Evolutionary conservation across 2,113 vertebrate species (phyloP), one percentile per base, ranked within the genome.

Genomic region (Lucifuga dentata): DNA sequence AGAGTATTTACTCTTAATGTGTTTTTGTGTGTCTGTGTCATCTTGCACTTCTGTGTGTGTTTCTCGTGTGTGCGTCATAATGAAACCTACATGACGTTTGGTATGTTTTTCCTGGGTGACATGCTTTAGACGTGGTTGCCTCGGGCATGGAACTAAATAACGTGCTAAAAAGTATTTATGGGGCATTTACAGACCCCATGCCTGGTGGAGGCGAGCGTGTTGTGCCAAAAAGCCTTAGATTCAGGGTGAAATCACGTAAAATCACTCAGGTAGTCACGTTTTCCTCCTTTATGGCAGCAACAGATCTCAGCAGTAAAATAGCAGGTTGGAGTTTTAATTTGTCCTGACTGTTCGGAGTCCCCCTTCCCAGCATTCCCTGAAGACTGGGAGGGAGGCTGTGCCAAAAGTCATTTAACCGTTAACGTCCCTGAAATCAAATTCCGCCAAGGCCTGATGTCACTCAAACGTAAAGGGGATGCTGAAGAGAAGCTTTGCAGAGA

Each of bases 141-240:
- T 74, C 46, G 59, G 78, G 91, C 90, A 81, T 90, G 89, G 93
- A 92, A 92, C 83, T 89, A 80, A 90, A 89, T 86, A 84, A 89
- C 88, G 86, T 91, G 86, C 75, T 92, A 76, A 86, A 91, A 90
- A 91, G 88, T 90, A 91, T 92, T 93, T 92, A 93, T 89, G 69
- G 86, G 61, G 79, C 68, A 88, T 90, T 92, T 90, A 90, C 71
- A 84, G 84, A 83, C 85, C 84, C 77, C 86, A 70, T 76, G 86
- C 80, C 81, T 81, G 82, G 88, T 86, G 86, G 90, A 79, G 76
- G 55, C 77, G 56, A 69, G 70, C 57, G 68, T 67, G 77, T 77
- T 50, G 75, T 89, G 90, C 90, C 90, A 92, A 82, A 86, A 81
- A 75, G 78, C 53, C 77, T 84, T 80, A 68, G 59, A 88, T 76